phyloP scores from a whole-genome alignment of 2,888 invertebrate genomes.

The Lasioglossum figueresi region DNA sequence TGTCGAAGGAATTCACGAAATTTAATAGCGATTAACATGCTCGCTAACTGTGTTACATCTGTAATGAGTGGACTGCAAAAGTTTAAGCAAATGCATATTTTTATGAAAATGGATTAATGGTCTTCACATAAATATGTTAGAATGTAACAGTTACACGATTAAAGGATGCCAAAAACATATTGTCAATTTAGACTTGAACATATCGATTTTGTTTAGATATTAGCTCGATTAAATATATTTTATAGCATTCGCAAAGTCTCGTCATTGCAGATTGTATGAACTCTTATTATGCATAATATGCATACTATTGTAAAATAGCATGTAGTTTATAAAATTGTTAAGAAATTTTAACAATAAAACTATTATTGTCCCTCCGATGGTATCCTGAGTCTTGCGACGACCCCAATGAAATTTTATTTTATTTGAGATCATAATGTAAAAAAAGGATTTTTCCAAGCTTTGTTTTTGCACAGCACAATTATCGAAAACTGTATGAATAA shows the following conservation, averaged over 20 bases:
- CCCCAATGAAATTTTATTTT: too few species aligned
- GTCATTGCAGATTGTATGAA: not conserved
- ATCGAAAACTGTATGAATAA: too few species aligned
- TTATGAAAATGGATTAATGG: not conserved
- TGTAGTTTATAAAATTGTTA: not conserved
- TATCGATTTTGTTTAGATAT: not conserved
- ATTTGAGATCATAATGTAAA: too few species aligned
- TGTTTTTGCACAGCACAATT: too few species aligned
- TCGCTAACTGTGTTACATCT: not conserved
- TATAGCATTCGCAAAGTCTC: not conserved
- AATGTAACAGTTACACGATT: not conserved
- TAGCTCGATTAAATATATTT: not conserved
- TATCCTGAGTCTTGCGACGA: too few species aligned
- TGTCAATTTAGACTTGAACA: not conserved
- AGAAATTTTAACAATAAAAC: not conserved
- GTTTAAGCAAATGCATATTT: not conserved
- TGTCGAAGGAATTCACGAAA: not conserved
- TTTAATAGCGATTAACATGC: not conserved
- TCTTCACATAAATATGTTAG: not conserved
- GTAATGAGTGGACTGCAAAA: not conserved
- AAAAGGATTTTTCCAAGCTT: too few species aligned
- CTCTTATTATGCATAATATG: not conserved
- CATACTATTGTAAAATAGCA: not conserved
- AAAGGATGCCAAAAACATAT: not conserved
- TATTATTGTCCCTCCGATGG: too few species aligned